Base-by-base conservation (phyloP, 1,140 invertebrate species). In the Pemphigus obesinymphae region DNA sequence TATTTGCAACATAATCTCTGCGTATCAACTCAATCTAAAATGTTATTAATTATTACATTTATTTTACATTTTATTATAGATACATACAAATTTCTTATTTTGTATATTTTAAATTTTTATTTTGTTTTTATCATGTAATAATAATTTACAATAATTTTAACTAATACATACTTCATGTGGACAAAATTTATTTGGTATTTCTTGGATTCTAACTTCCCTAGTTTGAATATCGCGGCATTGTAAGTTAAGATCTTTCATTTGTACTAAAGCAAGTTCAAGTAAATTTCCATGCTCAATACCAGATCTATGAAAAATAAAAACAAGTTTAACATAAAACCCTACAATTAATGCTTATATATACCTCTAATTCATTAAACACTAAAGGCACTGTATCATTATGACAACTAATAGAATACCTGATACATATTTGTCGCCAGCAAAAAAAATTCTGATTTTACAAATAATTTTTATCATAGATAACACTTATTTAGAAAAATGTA, bases 271-370 rank as follows among this genome's bases (percentile, higher is more conserved):
- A 3, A 99, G 88, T 88, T 99, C 98, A 66, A 98, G 89, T 29
- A 99, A 88, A 90, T 99, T 99, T 15, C 98, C 98, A 88, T 99
- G 96, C 87, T 99, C 97, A 0, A 99, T 98, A 3, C 98, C 98
- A 82, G 96, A 98, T 40, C 37, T 40, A 40, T 40, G 37, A 40
- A 40, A 40, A 40, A 40, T 5, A 40, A 40, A 5, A 40, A 40
- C 37, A 40, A 40, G 8, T 40, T 40, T 40, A 3, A 40, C 8
- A 40, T 8, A 40, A 40, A 40, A 40, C 8, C 8, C 8, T 40
- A 40, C 37, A 40, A 5, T 40, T 5, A 37, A 68, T 40, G 10
- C 10, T n/a, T n/a, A n/a, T 5, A 40, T n/a, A n/a, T n/a, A n/a
- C n/a, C n/a, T n/a, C n/a, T n/a, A n/a, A n/a, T n/a, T n/a, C n/a